These are phyloP conservation scores for Anthophora plumipes DNA, from an alignment of 2,888 invertebrate species.

Conservation along the genomic window DNA sequence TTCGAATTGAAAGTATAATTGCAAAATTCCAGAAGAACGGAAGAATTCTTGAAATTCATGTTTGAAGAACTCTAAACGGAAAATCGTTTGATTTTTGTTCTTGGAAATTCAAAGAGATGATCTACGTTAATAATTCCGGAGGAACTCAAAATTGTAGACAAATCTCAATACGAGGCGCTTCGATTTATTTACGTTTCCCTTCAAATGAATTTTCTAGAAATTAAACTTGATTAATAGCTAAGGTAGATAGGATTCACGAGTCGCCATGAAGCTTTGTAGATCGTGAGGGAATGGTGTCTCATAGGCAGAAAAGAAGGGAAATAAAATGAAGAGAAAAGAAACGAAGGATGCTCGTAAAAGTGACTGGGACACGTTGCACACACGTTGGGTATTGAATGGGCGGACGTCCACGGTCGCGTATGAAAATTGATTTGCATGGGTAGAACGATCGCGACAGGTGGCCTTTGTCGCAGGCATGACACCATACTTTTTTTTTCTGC, in stretches of 20 bases:
- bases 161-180: no score
- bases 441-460: conserved; percentile 40
- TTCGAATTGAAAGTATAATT: no score
- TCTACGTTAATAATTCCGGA: background rate
- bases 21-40: no score
- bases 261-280: background rate
- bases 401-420: conserved; percentile 6
- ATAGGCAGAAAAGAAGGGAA: background rate
- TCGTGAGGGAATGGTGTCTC: background rate
- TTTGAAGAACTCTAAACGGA: no score
- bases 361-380: conserved; percentile 4
- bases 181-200: no score
- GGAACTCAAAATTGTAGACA: background rate
- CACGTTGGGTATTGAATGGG: conserved; percentile 10
- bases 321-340: conserved; percentile 2
- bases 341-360: conserved; percentile 34
- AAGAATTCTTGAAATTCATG: no score
- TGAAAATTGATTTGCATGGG: conserved; percentile 52
- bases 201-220: no score
- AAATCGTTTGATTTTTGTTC: no score
- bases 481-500: background rate
- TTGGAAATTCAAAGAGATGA: no score
- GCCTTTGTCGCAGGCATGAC: conserved; percentile 23
- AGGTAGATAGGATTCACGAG: no score
- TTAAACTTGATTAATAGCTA: no score